Percentiles rank a stretch among this genome's conserved stretches.
These are phyloP conservation scores for Sinosuthora webbiana DNA, from an alignment of 2,113 vertebrate species.

Conservation along the genomic window DNA sequence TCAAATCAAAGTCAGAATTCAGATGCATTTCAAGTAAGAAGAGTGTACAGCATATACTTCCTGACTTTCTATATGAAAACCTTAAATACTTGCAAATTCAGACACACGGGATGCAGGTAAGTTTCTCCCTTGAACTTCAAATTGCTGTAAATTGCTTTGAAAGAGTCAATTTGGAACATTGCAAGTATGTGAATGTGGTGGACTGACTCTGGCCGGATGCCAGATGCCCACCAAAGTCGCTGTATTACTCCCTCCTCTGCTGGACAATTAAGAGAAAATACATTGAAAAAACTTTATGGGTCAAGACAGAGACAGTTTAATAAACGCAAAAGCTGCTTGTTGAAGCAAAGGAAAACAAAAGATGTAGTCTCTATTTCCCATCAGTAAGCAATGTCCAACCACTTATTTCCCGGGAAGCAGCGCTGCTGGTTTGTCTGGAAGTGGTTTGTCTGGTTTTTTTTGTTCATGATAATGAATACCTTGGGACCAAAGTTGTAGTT, in stretches of 20 bases:
- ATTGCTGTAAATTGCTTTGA: not conserved
- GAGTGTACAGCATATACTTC: not conserved
- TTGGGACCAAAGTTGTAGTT: not conserved
- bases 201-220: not conserved
- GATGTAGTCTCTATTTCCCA: not conserved
- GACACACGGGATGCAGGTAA: not conserved
- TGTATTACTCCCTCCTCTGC: not conserved
- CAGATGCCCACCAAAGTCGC: accelerated
- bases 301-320: not conserved
- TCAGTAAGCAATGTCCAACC: not conserved
- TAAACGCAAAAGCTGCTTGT: not conserved
- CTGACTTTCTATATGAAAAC: not conserved
- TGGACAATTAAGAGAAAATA: not conserved
- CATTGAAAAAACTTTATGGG: not conserved
- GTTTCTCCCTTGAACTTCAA: not conserved
- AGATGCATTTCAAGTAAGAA: not conserved
- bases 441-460: too few relatives aligned
- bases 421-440: not conserved
- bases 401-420: not conserved
- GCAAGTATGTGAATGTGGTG: not conserved
- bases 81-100: not conserved
- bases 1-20: not conserved
- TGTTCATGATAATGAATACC: accelerated
- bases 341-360: not conserved
- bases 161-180: not conserved